Percentiles rank a stretch among this genome's conserved stretches.
phyloP scores from a whole-genome alignment of 2,888 invertebrate species.

The Chesias legatella region DNA sequence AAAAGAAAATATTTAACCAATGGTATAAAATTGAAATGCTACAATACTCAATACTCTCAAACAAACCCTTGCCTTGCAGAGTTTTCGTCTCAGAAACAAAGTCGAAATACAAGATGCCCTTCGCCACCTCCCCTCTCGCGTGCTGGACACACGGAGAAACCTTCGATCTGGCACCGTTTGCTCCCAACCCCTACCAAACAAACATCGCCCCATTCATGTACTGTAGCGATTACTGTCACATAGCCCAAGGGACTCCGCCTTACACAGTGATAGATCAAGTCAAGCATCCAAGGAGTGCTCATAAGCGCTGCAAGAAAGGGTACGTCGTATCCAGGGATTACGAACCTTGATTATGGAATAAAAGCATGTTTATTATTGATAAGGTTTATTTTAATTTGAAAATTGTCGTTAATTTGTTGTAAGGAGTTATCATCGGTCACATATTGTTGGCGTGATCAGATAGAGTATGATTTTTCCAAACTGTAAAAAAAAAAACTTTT shows the following conservation, averaged over 20 bases:
- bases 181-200: conserved; percentile 69
- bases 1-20: too few relatives aligned
- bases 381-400: neutral
- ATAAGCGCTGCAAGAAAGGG: conserved; percentile 43
- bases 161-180: conserved; percentile 60
- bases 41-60: neutral
- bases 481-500: conserved; percentile 3
- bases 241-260: conserved; percentile 61
- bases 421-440: conserved; percentile 1
- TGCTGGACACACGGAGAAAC: conserved; percentile 61
- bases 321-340: conserved; percentile 55
- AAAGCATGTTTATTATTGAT: neutral
- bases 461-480: conserved; percentile 3
- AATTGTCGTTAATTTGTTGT: conserved; percentile 6
- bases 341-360: conserved; percentile 14
- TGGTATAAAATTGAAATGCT: too few relatives aligned
- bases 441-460: conserved; percentile 12
- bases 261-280: conserved; percentile 62
- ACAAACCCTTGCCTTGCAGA: conserved; percentile 37
- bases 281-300: conserved; percentile 41
- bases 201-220: conserved; percentile 73
- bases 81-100: conserved; percentile 64
- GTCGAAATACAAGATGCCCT: conserved; percentile 59
- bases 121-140: conserved; percentile 47
- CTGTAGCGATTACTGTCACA: conserved; percentile 71